phyloP scores from a whole-genome alignment of 2,797 vertebrate genomes.

The Scomberomorus guttatus region DNA sequence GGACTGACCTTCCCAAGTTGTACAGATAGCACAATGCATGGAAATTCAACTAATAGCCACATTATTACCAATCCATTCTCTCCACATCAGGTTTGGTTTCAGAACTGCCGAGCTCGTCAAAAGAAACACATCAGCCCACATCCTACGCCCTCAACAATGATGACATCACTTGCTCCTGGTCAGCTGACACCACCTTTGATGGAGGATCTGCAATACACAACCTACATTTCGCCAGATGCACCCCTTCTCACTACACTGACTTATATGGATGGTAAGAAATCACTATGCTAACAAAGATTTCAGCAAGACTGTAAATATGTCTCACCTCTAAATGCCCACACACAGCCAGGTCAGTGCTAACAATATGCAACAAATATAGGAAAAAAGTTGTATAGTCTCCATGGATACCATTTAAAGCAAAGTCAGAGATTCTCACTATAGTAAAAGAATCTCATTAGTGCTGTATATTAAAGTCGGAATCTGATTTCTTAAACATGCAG shows the following conservation, averaged over 20 bases:
- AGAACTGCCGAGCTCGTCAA: conserved; percentile 97
- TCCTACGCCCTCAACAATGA: conserved; percentile 81
- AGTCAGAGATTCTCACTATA: not conserved
- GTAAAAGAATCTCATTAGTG: too few relatives aligned
- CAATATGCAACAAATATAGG: not conserved
- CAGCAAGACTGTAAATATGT: not conserved
- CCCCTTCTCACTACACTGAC: conserved; percentile 87
- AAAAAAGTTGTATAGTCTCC: not conserved
- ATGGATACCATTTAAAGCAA: not conserved
- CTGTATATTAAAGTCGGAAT: too few relatives aligned
- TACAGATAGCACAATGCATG: not conserved
- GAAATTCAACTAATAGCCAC: not conserved
- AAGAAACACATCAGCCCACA: conserved; percentile 95
- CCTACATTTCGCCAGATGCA: conserved; percentile 90
- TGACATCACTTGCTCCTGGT: conserved; percentile 88
- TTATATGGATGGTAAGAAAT: conserved; percentile 77
- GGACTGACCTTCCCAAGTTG: not conserved
- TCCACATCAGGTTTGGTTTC: conserved; percentile 95
- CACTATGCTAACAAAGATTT: not conserved
- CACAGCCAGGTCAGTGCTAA: not conserved
- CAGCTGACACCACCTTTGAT: conserved; percentile 89
- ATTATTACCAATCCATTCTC: not conserved
- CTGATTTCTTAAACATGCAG: too few relatives aligned
- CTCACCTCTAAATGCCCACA: not conserved
- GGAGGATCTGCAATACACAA: conserved; percentile 94